Base-by-base conservation (phyloP, 2,888 invertebrate genomes). In the Polydrusus pterygomalis region DNA sequence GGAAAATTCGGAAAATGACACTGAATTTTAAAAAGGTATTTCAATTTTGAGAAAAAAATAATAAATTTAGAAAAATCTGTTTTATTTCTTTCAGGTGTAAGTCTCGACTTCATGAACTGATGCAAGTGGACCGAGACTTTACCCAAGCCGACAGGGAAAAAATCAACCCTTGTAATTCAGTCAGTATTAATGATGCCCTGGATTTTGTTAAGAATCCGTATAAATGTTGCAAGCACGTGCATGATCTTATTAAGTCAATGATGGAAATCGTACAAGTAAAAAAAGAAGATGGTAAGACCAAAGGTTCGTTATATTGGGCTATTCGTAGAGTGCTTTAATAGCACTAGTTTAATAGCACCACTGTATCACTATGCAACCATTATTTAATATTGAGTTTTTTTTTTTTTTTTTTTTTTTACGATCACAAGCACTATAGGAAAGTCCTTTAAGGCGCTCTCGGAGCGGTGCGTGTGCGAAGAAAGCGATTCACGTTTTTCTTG, bases 201-300 rank as follows among this genome's bases (percentile, higher is more conserved):
- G 95, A 96, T 84, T 97, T 96, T 87, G 97, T 99, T 0, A 96
- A 96, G 88, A 98, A 99, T 89, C 99, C 99, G 0, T 95, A 95
- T 51, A 92, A 93, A 82, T 97, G 97, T 88, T 99, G 99, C 86
- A 93, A 95, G 81, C 94, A 96, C 84, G 96, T 99, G 43, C 95
- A 97, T 84, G 90, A 91, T 70, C 91, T 98, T 74, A 97, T 99
- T 79, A 93, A 95, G 82, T 94, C 94, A 75, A 90, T 99, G 43
- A 92, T 97, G 88, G 92, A 93, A 80, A 93, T 97, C 74, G 96
- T 98, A 51, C 91, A 94, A 79, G 89, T 93, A 45, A 96, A 97
- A 88, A 93, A 94, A 83, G 96, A 97, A 82, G 96, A 97, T 87
- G 92, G 93, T 0, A 96, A 96, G 89, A 95, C 96, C 15, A 96